These are phyloP conservation scores for Hylomyscus alleni DNA, from an alignment of 2,797 vertebrate genomes.

Conservation along the genomic window DNA sequence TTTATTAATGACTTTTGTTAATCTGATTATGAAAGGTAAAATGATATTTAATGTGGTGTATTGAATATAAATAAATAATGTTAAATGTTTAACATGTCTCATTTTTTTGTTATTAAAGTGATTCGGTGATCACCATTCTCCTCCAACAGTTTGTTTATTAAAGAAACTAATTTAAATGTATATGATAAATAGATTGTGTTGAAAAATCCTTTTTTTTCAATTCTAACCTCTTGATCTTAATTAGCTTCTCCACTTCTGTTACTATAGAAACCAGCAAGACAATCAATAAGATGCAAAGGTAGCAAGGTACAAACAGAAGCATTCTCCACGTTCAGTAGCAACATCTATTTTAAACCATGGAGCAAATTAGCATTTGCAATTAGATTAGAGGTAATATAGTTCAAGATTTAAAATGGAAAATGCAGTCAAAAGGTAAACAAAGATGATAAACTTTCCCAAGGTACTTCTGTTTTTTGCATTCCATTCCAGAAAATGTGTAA, in stretches of 20 bases:
- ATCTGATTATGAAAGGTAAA: slow-evolving; percentile 83
- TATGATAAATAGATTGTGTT: slow-evolving; percentile 86
- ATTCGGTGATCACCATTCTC: slow-evolving; percentile 79
- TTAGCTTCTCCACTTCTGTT: slow-evolving; percentile 87
- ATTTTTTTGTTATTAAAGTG: slow-evolving; percentile 85
- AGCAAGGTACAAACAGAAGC: slow-evolving; percentile 65
- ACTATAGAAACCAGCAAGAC: slow-evolving; percentile 85
- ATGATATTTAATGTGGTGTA: slow-evolving; percentile 76
- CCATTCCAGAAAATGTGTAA: slow-evolving; percentile 21
- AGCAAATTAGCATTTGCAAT: slow-evolving; percentile 79
- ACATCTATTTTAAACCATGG: slow-evolving; percentile 61
- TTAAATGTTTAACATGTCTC: slow-evolving; percentile 84
- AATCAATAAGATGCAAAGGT: slow-evolving; percentile 85
- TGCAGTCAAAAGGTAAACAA: slow-evolving; percentile 66
- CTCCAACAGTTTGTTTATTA: slow-evolving; percentile 83
- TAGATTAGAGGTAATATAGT: slow-evolving; percentile 75
- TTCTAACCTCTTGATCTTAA: slow-evolving; percentile 88
- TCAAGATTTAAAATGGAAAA: slow-evolving; percentile 76
- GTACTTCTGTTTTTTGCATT: slow-evolving; percentile 12
- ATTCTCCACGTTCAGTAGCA: slow-evolving; percentile 70
- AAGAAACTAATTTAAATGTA: slow-evolving; percentile 85
- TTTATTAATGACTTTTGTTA: slow-evolving; percentile 77
- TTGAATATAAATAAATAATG: slow-evolving; percentile 74
- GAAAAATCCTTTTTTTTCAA: slow-evolving; percentile 86
- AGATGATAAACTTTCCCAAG: slow-evolving; percentile 64